These are phyloP conservation scores for Drosophila diplacantha DNA, from an alignment of 2,888 invertebrate species.

Conservation along the genomic window DNA sequence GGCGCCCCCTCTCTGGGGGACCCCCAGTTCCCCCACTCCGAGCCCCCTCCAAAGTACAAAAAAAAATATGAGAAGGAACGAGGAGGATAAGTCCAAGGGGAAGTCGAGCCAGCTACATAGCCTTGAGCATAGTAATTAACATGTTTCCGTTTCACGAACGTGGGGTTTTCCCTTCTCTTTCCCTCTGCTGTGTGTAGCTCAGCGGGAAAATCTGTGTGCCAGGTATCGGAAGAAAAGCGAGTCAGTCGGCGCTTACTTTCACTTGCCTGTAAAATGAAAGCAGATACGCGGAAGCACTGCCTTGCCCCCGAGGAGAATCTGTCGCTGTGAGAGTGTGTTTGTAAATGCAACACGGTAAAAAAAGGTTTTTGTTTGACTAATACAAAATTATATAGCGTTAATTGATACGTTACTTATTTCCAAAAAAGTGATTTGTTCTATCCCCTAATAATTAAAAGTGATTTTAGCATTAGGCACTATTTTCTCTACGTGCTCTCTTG, in stretches of 20 bases:
- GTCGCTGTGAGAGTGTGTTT: constrained; percentile 3
- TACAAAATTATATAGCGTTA: background rate
- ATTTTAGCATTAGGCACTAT: background rate
- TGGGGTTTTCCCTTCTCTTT: constrained; percentile 18
- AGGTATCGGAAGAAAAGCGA: constrained; percentile 44
- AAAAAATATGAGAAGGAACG: constrained; percentile 32
- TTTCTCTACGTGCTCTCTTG: background rate
- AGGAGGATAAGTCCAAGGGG: constrained; percentile 45
- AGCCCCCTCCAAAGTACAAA: constrained; percentile 16
- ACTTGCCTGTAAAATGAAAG: constrained; percentile 58
- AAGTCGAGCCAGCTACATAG: constrained; percentile 62
- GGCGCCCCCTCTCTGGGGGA: constrained; percentile 11
- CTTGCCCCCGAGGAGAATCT: constrained; percentile 37
- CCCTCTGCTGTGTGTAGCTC: constrained; percentile 41
- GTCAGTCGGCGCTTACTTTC: constrained; percentile 54
- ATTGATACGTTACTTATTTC: too few relatives aligned
- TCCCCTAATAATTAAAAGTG: background rate
- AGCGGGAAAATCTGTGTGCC: constrained; percentile 37
- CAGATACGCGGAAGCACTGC: constrained; percentile 60
- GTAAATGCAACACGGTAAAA: background rate
- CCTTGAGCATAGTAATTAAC: constrained; percentile 76
- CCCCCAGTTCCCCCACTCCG: background rate
- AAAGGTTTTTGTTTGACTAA: background rate
- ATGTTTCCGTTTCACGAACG: constrained; percentile 72
- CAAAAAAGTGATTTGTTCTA: background rate